Percentiles rank a stretch among this genome's conserved stretches.
Evolutionary conservation across 2,888 invertebrate genomes (phyloP).

Genomic region (Platerodrilus igneus): DNA sequence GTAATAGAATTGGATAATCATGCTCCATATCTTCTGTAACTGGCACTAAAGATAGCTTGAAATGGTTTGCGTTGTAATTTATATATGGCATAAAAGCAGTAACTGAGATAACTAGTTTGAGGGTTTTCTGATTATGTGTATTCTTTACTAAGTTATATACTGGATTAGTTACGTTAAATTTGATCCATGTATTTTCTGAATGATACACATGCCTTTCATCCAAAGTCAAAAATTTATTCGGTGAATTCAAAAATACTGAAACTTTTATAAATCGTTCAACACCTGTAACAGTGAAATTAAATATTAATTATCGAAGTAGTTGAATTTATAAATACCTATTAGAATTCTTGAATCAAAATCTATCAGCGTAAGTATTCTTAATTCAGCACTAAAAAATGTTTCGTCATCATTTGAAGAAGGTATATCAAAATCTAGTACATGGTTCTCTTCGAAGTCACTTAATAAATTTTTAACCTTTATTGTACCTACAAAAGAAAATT

Average conservation of each 20-base stretch:
- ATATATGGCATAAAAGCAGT: constrained; percentile 32
- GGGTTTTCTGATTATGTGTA: constrained; percentile 22
- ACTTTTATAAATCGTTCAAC: constrained; percentile 36
- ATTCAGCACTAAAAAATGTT: constrained; percentile 40
- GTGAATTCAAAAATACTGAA: constrained; percentile 36
- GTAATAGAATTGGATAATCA: constrained; percentile 43
- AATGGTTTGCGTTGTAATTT: constrained; percentile 23
- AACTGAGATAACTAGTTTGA: constrained; percentile 40
- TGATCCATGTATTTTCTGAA: constrained; percentile 44
- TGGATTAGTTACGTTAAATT: constrained; percentile 41
- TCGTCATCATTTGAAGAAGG: constrained; percentile 40
- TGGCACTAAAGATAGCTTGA: constrained; percentile 42
- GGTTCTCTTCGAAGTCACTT: constrained; percentile 36
- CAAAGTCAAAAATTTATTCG: constrained; percentile 30
- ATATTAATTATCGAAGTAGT: too few species aligned
- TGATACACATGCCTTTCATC: constrained; percentile 39
- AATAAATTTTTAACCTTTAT: constrained; percentile 30
- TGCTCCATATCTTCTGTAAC: constrained; percentile 39
- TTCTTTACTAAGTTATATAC: constrained; percentile 28
- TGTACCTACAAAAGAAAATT: constrained; percentile 33
- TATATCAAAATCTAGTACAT: constrained; percentile 42
- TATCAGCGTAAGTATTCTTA: constrained; percentile 42
- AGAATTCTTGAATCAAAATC: constrained; percentile 24
- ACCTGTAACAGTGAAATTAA: constrained; percentile 26
- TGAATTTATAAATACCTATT: constrained; percentile 10